These are phyloP conservation scores for Dryoscopus gambensis DNA, from an alignment of 2,113 vertebrate genomes.

Conservation along the genomic window DNA sequence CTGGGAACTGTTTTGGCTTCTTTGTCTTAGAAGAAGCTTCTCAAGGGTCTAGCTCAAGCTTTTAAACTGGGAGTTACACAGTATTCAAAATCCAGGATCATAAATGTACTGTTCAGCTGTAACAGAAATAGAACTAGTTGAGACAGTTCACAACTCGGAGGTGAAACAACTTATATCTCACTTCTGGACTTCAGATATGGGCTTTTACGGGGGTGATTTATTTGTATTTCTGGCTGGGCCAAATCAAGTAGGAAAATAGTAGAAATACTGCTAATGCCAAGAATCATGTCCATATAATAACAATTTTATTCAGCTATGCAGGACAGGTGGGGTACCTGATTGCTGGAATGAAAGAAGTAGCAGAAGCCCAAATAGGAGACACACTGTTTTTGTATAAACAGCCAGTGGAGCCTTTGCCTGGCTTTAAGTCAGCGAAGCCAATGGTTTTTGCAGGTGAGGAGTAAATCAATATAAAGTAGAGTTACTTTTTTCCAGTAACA, in stretches of 20 bases:
- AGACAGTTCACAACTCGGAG: neutral
- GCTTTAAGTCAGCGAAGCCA: conserved; percentile 92
- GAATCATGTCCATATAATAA: conserved; percentile 52
- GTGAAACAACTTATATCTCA: neutral
- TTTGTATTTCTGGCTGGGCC: neutral
- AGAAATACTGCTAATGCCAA: conserved; percentile 5
- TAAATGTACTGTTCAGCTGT: neutral
- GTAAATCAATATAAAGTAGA: neutral
- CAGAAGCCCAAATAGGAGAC: conserved; percentile 98
- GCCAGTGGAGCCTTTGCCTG: conserved; percentile 88
- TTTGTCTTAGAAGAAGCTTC: neutral
- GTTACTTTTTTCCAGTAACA: neutral
- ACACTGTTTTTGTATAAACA: conserved; percentile 86
- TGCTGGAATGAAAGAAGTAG: conserved; percentile 95
- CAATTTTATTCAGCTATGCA: conserved; percentile 83
- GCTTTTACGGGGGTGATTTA: neutral
- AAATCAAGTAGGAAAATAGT: neutral
- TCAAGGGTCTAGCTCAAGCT: neutral
- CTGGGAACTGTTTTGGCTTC: neutral
- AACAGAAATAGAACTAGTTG: neutral
- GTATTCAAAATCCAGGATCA: neutral
- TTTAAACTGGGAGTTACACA: neutral
- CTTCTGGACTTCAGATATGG: neutral
- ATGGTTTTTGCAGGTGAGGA: conserved; percentile 98
- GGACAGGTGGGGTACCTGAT: conserved; percentile 95